These are phyloP conservation scores for Halocaridina rubra DNA, from an alignment of 2,888 invertebrate species.

Conservation along the genomic window DNA sequence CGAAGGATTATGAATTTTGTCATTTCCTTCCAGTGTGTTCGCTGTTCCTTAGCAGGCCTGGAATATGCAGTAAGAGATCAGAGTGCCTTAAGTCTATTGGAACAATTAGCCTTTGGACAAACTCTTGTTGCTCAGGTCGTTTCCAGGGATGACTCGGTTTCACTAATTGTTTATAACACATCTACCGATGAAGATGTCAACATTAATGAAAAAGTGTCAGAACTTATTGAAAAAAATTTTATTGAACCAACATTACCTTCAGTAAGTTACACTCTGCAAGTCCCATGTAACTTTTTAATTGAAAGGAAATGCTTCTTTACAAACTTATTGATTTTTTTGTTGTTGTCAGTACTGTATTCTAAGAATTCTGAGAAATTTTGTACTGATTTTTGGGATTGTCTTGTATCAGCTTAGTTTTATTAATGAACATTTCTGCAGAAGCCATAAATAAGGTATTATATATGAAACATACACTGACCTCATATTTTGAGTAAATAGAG, in stretches of 20 bases:
- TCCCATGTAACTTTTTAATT: too few species aligned
- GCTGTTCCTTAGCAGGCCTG: slow-evolving; percentile 75
- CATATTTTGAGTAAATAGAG: too few species aligned
- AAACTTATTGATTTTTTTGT: too few species aligned
- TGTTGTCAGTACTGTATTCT: too few species aligned
- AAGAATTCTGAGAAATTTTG: too few species aligned
- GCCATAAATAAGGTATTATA: too few species aligned
- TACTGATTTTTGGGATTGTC: too few species aligned
- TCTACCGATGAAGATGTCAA: slow-evolving; percentile 76
- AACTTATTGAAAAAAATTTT: slow-evolving; percentile 71
- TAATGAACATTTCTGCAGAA: too few species aligned
- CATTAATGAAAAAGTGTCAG: slow-evolving; percentile 75
- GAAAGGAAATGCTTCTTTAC: too few species aligned
- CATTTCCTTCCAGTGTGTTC: slow-evolving; percentile 17
- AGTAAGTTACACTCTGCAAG: too few species aligned
- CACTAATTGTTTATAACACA: slow-evolving; percentile 77
- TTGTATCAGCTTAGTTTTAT: too few species aligned
- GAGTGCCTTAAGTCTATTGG: slow-evolving; percentile 68
- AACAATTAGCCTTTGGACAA: slow-evolving; percentile 71
- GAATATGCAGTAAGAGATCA: slow-evolving; percentile 75
- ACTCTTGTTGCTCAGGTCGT: slow-evolving; percentile 74
- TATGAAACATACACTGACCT: too few species aligned
- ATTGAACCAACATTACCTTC: slow-evolving; percentile 67
- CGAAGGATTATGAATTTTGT: background rate
- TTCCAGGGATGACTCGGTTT: slow-evolving; percentile 70